phyloP scores from a whole-genome alignment of 2,797 vertebrate species.

The Microcaecilia unicolor region DNA sequence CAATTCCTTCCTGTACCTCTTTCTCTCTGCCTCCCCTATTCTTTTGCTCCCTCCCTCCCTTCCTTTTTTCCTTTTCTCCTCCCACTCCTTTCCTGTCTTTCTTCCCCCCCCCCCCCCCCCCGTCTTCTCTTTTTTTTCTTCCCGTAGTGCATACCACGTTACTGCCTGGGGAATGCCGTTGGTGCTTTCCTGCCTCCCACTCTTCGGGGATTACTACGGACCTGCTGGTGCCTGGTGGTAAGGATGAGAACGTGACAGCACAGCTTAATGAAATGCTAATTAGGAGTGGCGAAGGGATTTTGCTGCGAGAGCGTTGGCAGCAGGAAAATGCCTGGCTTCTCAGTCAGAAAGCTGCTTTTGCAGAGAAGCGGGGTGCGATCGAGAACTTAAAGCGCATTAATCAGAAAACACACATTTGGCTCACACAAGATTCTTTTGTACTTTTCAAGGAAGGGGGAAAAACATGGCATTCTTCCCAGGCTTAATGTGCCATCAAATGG shows the following conservation, averaged over 20 bases:
- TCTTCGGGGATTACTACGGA: slow-evolving; percentile 59
- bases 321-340: slow-evolving; percentile 37
- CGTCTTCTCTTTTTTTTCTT: slow-evolving; percentile 21
- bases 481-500: slow-evolving; percentile 63
- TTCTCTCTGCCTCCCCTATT: no score
- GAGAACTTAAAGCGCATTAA: slow-evolving; percentile 54
- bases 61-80: neutral
- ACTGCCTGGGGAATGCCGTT: slow-evolving; percentile 37
- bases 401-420: slow-evolving; percentile 52
- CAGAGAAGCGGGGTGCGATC: slow-evolving; percentile 53
- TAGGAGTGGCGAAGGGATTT: slow-evolving; percentile 39
- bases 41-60: neutral
- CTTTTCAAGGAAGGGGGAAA: slow-evolving; percentile 62
- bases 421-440: slow-evolving; percentile 57
- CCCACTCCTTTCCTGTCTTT: neutral
- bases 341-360: slow-evolving; percentile 54
- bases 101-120: neutral
- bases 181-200: slow-evolving; percentile 53
- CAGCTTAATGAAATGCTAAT: slow-evolving; percentile 43
- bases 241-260: slow-evolving; percentile 29
- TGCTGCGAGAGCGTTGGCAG: slow-evolving; percentile 40
- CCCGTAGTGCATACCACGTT: slow-evolving; percentile 18
- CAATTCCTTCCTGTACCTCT: no score
- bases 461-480: slow-evolving; percentile 50
- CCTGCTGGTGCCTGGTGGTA: slow-evolving; percentile 63